Evolutionary conservation across 1,140 invertebrate species (phyloP).

Genomic region (Hylaeus anthracinus): DNA sequence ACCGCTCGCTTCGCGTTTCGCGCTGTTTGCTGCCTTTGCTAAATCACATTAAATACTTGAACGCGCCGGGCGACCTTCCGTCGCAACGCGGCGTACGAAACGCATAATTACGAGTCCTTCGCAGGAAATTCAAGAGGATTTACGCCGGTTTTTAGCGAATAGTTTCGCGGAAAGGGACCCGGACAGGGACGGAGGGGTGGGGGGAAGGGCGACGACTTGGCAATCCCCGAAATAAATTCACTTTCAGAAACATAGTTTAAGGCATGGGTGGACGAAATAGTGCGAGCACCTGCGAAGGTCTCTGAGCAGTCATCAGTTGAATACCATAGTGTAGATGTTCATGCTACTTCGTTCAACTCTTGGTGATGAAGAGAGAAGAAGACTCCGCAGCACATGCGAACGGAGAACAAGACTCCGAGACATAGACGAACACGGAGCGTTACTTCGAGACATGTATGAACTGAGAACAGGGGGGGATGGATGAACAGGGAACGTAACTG

Average conservation of each 20-base stretch:
- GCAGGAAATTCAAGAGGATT: constrained; percentile 37
- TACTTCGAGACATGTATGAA: too few species aligned
- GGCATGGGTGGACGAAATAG: too few species aligned
- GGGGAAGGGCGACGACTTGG: constrained; percentile 12
- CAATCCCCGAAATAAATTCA: constrained; percentile 63
- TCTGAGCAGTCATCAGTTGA: too few species aligned
- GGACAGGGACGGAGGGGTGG: neutral
- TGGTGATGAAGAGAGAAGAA: too few species aligned
- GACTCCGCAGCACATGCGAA: too few species aligned
- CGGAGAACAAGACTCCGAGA: too few species aligned
- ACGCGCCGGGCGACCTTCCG: constrained; percentile 9
- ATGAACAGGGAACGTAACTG: too few species aligned
- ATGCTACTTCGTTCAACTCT: too few species aligned
- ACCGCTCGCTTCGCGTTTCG: neutral
- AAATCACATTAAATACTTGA: constrained; percentile 44
- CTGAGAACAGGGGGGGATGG: too few species aligned
- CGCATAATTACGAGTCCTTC: constrained; percentile 34
- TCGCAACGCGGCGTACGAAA: neutral
- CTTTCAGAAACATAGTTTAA: constrained; percentile 30
- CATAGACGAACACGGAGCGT: too few species aligned
- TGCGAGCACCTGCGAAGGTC: too few species aligned
- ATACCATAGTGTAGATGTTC: too few species aligned
- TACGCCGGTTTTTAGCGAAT: constrained; percentile 49
- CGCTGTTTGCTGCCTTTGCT: neutral
- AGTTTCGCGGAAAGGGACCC: constrained; percentile 22